Evolutionary conservation across 2,797 vertebrate species (phyloP).

Genomic region (Lithobates pipiens): DNA sequence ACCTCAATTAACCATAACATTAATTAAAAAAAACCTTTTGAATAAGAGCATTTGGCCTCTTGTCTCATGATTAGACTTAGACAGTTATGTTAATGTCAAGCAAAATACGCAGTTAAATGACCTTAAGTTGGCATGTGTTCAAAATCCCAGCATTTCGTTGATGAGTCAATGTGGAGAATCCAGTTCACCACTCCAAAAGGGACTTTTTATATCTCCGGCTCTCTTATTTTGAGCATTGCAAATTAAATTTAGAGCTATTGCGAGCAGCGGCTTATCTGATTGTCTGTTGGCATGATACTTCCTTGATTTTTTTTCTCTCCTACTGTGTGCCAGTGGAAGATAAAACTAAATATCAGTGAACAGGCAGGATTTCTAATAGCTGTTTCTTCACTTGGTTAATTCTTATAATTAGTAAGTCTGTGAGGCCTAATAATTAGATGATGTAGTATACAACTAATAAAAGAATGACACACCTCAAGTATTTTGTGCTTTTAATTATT

Average conservation of each 20-base stretch:
- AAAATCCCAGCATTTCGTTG: conserved; percentile 66
- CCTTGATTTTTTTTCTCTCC: conserved; percentile 36
- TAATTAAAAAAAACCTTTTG: conserved; percentile 69
- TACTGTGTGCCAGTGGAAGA: conserved; percentile 71
- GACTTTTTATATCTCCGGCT: conserved; percentile 26
- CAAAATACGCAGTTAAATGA: conserved; percentile 71
- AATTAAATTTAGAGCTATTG: conserved; percentile 45
- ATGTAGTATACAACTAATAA: conserved; percentile 96
- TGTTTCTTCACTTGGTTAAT: conserved; percentile 96
- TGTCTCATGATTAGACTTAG: conserved; percentile 65
- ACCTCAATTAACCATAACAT: conserved; percentile 67
- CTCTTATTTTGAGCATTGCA: conserved; percentile 28
- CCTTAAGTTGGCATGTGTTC: conserved; percentile 65
- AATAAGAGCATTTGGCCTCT: conserved; percentile 68
- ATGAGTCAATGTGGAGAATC: conserved; percentile 65
- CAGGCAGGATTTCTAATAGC: conserved; percentile 85
- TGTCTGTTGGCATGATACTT: conserved; percentile 33
- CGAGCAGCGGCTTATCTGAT: conserved; percentile 49
- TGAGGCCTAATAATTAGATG: conserved; percentile 95
- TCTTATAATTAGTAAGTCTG: conserved; percentile 98
- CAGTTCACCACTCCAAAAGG: conserved; percentile 23
- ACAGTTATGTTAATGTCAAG: conserved; percentile 65
- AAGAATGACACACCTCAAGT: conserved; percentile 84
- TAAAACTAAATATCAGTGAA: conserved; percentile 77
- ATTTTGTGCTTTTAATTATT: conserved; percentile 84